These are phyloP conservation scores for Crenichthys baileyi DNA, from an alignment of 2,797 vertebrate species.

Conservation along the genomic window DNA sequence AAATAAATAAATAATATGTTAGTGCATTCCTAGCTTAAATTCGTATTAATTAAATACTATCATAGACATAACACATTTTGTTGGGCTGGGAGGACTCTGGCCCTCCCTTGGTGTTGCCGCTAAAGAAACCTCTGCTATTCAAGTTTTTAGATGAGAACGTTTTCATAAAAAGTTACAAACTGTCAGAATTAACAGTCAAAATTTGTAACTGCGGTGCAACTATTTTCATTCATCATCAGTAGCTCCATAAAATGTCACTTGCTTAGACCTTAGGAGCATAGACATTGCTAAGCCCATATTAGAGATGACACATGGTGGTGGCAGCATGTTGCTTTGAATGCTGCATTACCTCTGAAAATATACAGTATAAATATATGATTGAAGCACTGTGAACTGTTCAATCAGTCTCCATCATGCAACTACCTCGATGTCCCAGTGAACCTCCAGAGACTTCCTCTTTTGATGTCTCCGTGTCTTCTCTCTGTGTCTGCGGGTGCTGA, in stretches of 20 bases:
- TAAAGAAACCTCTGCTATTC: no score
- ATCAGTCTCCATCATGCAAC: not conserved
- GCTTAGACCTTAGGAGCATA: not conserved
- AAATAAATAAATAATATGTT: no score
- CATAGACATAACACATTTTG: no score
- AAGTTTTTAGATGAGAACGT: not conserved
- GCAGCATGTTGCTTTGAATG: no score
- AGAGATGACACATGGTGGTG: no score
- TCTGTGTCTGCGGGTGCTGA: conserved; percentile 52
- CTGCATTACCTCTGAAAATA: no score
- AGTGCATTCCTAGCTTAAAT: no score
- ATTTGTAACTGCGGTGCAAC: not conserved
- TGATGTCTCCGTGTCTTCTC: conserved; percentile 58
- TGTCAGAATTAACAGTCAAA: not conserved
- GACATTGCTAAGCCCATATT: not conserved
- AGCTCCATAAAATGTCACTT: not conserved
- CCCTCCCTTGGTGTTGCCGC: no score
- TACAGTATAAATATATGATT: not conserved
- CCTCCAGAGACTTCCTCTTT: conserved; percentile 59
- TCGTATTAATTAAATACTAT: no score
- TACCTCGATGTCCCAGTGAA: conserved; percentile 44
- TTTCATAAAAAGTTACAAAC: not conserved
- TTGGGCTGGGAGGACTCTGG: no score
- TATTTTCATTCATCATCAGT: not conserved
- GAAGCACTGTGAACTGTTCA: not conserved